phyloP scores from a whole-genome alignment of 2,113 vertebrate genomes.

The Centropristis striata region DNA sequence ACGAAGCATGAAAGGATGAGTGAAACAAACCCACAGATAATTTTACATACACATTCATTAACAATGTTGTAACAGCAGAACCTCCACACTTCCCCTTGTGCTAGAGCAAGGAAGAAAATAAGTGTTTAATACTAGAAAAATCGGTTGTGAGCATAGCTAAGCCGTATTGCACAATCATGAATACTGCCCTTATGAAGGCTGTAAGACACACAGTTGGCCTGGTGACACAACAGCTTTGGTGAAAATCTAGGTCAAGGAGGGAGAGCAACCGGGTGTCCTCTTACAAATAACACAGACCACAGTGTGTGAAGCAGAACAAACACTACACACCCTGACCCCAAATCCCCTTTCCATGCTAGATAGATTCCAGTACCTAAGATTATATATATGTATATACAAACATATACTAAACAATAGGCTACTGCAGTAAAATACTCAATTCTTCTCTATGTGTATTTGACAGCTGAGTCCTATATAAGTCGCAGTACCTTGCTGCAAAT shows the following conservation, averaged over 20 bases:
- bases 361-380: not conserved
- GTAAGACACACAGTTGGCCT: constrained; percentile 59
- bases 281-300: constrained; percentile 63
- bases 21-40: not conserved
- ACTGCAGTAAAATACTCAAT: not conserved
- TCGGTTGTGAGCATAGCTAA: constrained; percentile 43
- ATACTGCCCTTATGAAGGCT: constrained; percentile 59
- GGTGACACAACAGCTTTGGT: constrained; percentile 65
- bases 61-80: not conserved
- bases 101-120: not conserved
- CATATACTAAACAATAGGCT: not conserved
- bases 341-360: constrained; percentile 1
- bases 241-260: constrained; percentile 80
- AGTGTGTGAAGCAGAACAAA: constrained; percentile 47
- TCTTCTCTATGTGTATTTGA: not conserved
- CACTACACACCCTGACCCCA: constrained; percentile 48
- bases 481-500: not conserved
- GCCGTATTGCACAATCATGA: constrained; percentile 69
- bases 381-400: not conserved
- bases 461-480: not conserved
- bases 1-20: constrained; percentile 9
- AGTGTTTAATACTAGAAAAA: constrained; percentile 20
- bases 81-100: not conserved
- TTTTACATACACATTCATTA: not conserved
- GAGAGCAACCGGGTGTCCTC: constrained; percentile 70